Evolutionary conservation across 2,888 invertebrate species (phyloP).

Genomic region (Uloborus plumipes): DNA sequence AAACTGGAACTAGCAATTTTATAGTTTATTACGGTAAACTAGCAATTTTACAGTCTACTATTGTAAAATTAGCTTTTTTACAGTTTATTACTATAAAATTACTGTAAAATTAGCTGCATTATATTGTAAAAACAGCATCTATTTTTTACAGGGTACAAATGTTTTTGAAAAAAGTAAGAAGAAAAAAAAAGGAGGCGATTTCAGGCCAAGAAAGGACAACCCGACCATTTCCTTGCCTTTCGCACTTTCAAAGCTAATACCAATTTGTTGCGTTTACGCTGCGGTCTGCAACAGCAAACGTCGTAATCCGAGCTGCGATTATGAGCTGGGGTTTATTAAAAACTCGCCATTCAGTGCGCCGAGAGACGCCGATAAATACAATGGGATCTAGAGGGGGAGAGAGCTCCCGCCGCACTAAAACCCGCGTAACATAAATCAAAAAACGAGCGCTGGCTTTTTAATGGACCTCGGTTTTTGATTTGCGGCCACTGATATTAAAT

Average conservation of each 20-base stretch:
- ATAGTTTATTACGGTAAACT: too few relatives aligned
- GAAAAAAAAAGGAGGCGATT: conserved; percentile 14
- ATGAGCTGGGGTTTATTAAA: conserved; percentile 57
- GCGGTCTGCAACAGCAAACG: conserved; percentile 26
- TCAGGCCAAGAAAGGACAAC: conserved; percentile 29
- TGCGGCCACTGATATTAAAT: conserved; percentile 15
- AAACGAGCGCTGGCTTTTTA: conserved; percentile 34
- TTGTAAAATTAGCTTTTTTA: too few relatives aligned
- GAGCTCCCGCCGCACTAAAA: conserved; percentile 13
- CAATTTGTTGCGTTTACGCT: conserved; percentile 61
- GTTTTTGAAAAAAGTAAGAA: not conserved
- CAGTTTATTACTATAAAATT: too few relatives aligned
- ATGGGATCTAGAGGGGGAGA: conserved; percentile 20
- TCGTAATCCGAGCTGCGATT: conserved; percentile 50
- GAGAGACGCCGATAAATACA: conserved; percentile 48
- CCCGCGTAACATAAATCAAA: conserved; percentile 9
- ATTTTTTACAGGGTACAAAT: too few relatives aligned
- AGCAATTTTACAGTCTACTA: too few relatives aligned
- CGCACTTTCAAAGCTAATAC: conserved; percentile 34
- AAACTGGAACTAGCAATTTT: too few relatives aligned
- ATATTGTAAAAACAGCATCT: too few relatives aligned
- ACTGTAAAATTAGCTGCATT: too few relatives aligned
- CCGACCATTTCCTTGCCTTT: conserved; percentile 1
- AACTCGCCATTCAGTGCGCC: conserved; percentile 41
- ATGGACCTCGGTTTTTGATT: conserved; percentile 46